A percentile compares a stretch with the other conserved stretches of the same genome.
phyloP scores from a whole-genome alignment of 2,888 invertebrate species.

The Chloroclystis v-ata region DNA sequence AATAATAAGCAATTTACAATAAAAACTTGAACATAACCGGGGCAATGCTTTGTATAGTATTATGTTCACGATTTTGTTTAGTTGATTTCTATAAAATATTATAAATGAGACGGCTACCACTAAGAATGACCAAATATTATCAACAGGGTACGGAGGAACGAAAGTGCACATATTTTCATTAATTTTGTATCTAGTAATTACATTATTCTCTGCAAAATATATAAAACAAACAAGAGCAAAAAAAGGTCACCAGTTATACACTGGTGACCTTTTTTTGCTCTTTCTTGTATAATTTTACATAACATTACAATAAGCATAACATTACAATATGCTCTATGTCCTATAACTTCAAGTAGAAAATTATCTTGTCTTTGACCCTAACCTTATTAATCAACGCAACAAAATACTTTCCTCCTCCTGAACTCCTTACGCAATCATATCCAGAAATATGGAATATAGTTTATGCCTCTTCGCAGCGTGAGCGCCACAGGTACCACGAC shows the following conservation, averaged over 20 bases:
- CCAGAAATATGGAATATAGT: slow-evolving; percentile 75
- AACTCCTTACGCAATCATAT: slow-evolving; percentile 64
- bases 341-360: too few species aligned
- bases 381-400: too few species aligned
- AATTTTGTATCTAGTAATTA: not conserved
- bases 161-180: slow-evolving; percentile 35
- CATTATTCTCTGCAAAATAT: too few species aligned
- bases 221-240: too few species aligned
- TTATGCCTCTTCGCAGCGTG: slow-evolving; percentile 72
- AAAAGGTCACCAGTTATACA: too few species aligned
- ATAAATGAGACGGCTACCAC: slow-evolving; percentile 77
- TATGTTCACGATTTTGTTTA: slow-evolving; percentile 72
- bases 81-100: slow-evolving; percentile 79
- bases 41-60: slow-evolving; percentile 60
- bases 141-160: slow-evolving; percentile 38
- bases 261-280: too few species aligned
- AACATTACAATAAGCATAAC: too few species aligned
- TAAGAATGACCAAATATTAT: slow-evolving; percentile 76
- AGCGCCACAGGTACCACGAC: slow-evolving; percentile 58
- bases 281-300: too few species aligned
- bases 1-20: slow-evolving; percentile 64
- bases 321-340: too few species aligned
- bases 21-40: slow-evolving; percentile 60
- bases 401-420: slow-evolving; percentile 41
- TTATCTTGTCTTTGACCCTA: too few species aligned